Conservation (phyloP, 53 echinoderm and acorn worm genomes). For the Antedon mediterranea region DNA sequence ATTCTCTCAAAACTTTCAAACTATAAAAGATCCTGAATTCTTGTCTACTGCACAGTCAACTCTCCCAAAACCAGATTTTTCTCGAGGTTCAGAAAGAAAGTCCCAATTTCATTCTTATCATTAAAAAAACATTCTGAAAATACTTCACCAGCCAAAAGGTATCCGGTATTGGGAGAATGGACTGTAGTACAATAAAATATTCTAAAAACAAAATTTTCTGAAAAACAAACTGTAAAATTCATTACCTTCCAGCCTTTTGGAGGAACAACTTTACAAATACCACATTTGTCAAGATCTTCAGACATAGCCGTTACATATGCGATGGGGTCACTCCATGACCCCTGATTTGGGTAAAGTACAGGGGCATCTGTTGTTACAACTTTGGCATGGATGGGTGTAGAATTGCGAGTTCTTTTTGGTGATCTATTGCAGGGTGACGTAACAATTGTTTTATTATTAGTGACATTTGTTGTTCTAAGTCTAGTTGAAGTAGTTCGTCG, state of each 20-base stretch:
- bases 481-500: neutral
- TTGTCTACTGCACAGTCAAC: no score
- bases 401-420: slow-evolving; percentile 9
- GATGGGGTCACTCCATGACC: slow-evolving; percentile 80
- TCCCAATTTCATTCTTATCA: no score
- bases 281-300: slow-evolving; percentile 39
- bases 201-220: no score
- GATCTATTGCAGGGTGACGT: slow-evolving; percentile 10
- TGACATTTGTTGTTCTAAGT: neutral
- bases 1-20: no score
- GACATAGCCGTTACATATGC: slow-evolving; percentile 58
- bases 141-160: no score
- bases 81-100: no score
- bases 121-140: no score
- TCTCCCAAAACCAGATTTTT: no score
- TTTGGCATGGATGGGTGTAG: slow-evolving; percentile 14
- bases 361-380: slow-evolving; percentile 16
- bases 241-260: slow-evolving; percentile 86
- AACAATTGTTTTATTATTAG: slow-evolving; percentile 3
- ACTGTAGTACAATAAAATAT: no score
- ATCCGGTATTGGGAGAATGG: no score
- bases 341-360: slow-evolving; percentile 56
- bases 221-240: no score
- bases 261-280: slow-evolving; percentile 92
- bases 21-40: no score